Evolutionary conservation across 2,113 vertebrate species (phyloP).

Genomic region (Oceanites oceanicus): DNA sequence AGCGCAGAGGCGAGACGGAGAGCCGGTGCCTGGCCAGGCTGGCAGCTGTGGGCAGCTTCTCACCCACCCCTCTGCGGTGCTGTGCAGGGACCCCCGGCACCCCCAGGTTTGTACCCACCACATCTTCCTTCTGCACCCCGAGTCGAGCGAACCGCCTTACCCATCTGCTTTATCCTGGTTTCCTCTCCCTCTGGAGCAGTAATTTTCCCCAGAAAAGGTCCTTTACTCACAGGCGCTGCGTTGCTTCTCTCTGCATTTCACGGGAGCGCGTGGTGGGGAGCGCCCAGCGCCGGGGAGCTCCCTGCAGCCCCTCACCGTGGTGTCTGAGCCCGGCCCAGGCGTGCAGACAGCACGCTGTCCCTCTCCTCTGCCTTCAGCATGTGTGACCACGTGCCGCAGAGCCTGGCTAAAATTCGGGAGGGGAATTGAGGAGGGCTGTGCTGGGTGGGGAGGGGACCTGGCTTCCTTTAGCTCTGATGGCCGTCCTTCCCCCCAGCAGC

Average conservation of each 20-base stretch:
- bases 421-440: background rate
- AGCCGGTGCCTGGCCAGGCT: fast-evolving
- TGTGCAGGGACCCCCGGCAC: background rate
- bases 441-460: fast-evolving
- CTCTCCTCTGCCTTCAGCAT: background rate
- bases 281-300: background rate
- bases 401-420: fast-evolving
- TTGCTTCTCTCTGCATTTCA: background rate
- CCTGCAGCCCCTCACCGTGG: background rate
- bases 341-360: fast-evolving
- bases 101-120: constrained; percentile 14
- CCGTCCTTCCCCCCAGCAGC: background rate
- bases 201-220: background rate
- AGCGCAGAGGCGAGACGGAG: background rate
- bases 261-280: fast-evolving
- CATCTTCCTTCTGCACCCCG: background rate
- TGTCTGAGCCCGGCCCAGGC: background rate
- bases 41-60: background rate
- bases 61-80: fast-evolving
- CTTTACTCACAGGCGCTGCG: background rate
- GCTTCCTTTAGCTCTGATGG: background rate
- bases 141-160: fast-evolving
- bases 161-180: background rate
- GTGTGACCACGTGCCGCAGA: fast-evolving
- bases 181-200: background rate